Base-by-base conservation (phyloP, 1,140 invertebrate genomes). In the Pygmarrhopalites habei region DNA sequence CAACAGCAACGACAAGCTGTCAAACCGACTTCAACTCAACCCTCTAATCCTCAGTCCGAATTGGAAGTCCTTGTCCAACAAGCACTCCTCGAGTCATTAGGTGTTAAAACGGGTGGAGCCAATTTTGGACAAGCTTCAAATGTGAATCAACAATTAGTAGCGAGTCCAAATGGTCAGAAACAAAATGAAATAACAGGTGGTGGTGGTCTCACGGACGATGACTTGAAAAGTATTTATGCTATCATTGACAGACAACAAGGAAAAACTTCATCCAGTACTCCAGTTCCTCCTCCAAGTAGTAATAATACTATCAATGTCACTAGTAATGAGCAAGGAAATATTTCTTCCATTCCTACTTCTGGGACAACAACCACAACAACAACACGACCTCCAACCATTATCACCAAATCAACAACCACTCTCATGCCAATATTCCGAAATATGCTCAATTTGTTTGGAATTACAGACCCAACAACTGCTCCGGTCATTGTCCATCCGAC, bases 381-480 rank as follows among this genome's bases (percentile, higher is more conserved):
- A 47, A 57, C 61, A 15, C 52, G 29, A 51, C 29, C 52, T 52
- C 59, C 65, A 43, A 52, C 29, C 10, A 19, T 52, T 2, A 23
- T 49, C 14, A 30, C 41, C 7, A 39, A 28, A 15, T 41, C 52
- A 2, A 57, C 61, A 43, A 56, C 53, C 7, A 64, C 62, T 28
- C 25, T 65, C 2, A 47, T 49, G 29, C 63, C 63, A 19, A 32
- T 57, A 2, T 32, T 65, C 21, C 49, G 58, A 56, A 57, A 43
- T 23, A 57, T 65, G 51, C 52, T 65, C 14, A 58, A 55, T 29
- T 25, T 65, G n/a, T 52, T 65, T 21, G 51, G 51, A 10, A 53
- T 53, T n/a, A 53, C 51, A 30, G 30, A 56, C 23, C 28, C 30
- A 14, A 52, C 49, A 14, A 52, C 14, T 29, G 28, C 7, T 26